Conservation (phyloP, 2,113 vertebrate genomes). For the Natator depressus region DNA sequence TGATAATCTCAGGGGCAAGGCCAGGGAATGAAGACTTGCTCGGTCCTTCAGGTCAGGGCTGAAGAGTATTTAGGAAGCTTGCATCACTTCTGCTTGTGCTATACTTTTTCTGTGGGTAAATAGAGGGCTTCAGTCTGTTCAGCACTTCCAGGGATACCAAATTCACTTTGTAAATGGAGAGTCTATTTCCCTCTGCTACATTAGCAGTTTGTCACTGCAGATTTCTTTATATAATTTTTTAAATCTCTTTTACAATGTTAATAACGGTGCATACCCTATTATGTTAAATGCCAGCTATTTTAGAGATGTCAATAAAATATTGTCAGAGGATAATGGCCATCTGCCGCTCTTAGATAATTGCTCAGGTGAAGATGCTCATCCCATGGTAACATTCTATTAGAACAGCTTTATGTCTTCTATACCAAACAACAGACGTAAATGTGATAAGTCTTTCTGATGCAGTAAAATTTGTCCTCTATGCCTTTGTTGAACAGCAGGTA, state of each 20-base stretch:
- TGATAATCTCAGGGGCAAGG: not conserved
- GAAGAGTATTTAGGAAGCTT: not conserved
- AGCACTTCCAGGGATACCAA: slow-evolving; percentile 4
- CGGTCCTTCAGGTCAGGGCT: not conserved
- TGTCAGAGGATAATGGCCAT: slow-evolving; percentile 22
- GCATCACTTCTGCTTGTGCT: not conserved
- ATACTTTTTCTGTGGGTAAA: not conserved
- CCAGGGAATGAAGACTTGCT: not conserved
- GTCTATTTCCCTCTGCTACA: not conserved
- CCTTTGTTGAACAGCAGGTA: not conserved
- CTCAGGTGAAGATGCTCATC: slow-evolving; percentile 39
- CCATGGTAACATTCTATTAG: not conserved
- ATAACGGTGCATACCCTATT: slow-evolving; percentile 1
- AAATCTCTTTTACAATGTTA: not conserved
- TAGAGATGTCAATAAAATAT: slow-evolving; percentile 18
- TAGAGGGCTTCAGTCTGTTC: not conserved
- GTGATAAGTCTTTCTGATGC: not conserved
- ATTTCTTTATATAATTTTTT: not conserved
- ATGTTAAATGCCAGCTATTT: slow-evolving; percentile 23
- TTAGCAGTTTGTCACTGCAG: not conserved
- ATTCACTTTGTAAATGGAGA: not conserved
- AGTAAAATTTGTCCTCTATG: not conserved
- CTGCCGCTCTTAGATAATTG: slow-evolving; percentile 12
- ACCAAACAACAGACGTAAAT: not conserved
- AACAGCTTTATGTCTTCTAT: not conserved